Evolutionary conservation across 2,797 vertebrate species (phyloP), one percentile per base, ranked within the genome.

Genomic region (Scyliorhinus canicula): DNA sequence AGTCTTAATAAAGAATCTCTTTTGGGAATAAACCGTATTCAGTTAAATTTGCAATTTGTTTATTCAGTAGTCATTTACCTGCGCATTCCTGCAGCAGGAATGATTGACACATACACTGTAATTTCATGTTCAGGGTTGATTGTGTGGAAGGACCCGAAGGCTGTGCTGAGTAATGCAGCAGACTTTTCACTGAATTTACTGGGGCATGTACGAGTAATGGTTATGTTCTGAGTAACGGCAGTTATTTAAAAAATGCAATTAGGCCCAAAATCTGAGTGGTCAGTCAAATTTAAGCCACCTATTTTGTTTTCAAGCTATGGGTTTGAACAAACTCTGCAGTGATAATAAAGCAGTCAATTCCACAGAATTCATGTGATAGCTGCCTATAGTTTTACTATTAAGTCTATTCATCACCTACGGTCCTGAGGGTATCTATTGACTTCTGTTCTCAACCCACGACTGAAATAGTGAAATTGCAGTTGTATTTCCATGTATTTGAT

Each of bases 381-480:
- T 44, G 88, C 88, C 88, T 40, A 40, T 91, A 40, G 31, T 65
- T 65, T 91, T 44, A 65, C 88, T 91, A 91, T 91, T 91, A 91
- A 91, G n/a, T 11, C 57, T 24, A 91, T 91, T 65, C 88, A 91
- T 91, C 88, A 91, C 88, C 7, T 44, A n/a, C 57, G 88, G 44
- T 91, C 88, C 88, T 91, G n/a, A 91, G 88, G 88, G 88, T 91
- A 65, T 91, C 21, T 91, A 91, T 91, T 28, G 88, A 91, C 57
- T 44, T 44, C 57, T 91, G 14, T 65, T 91, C 88, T n/a, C 57
- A 91, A 57, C 7, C 88, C 57, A 24, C 40, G 44, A 44, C 24
- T 82, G 79, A 47, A 82, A 47, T 47, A 65, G 88, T 91, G 88
- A 91, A 65, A 91, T 65, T 63, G 57, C 88, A 40, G 57, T 40